Evolutionary conservation across 2,888 invertebrate species (phyloP), one percentile per base, ranked within the genome.

Genomic region (Synanthedon formicaeformis): DNA sequence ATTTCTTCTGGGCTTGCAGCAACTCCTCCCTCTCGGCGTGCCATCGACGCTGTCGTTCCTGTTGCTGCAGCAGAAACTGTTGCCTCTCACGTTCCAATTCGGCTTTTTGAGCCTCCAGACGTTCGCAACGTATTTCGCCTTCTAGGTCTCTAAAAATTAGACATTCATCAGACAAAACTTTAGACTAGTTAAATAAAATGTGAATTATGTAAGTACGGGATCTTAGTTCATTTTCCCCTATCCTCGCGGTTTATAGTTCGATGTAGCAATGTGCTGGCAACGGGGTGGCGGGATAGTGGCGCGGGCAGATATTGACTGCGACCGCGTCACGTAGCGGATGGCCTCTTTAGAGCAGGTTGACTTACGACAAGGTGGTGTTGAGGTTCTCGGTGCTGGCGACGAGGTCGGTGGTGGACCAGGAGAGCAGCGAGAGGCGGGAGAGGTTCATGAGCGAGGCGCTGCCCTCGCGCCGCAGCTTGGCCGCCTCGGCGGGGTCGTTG

Each of bases 401-500:
- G 54, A 96, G 90, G 79, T 95, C 94, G 34, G 93, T 92, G 62
- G 94, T 92, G 58, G 94, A 94, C 91, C 93, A 93, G 73, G 94
- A 94, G 50, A 95, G 89, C 59, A 96, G 88, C 16, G 95, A 95
- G 52, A 95, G 88, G 2, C 96, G 89, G 13, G 95, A 95, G 61
- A 96, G 90, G 83, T 94, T 94, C 74, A 92, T 88, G 65, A 90
- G 88, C 52, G 92, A 92, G 16, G 92, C 91, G 63, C 89, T 90
- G 56, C 92, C 92, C 67, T 93, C 93, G 71, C 92, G 93, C 27
- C 95, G 89, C 59, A 96, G 81, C 75, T 94, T 93, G 41, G 95
- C 96, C 2, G 95, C 96, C 72, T 96, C 96, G 0, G 91, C 94
- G 11, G 96, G 96, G 88, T 96, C 95, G 81, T 96, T 96, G 80